These are phyloP conservation scores for Tiaroga cobitis DNA, from an alignment of 2,797 vertebrate species.

Conservation along the genomic window DNA sequence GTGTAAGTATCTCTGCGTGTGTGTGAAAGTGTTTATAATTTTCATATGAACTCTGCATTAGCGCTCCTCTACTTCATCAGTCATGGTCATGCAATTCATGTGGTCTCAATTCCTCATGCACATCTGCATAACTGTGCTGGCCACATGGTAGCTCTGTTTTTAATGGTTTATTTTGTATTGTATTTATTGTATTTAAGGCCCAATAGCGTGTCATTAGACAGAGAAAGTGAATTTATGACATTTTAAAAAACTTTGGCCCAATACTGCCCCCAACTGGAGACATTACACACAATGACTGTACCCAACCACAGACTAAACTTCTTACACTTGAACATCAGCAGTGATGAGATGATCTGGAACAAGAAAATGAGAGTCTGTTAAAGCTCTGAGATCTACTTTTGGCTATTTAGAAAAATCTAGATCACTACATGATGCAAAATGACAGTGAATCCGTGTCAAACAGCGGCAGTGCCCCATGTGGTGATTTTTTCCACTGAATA, in stretches of 20 bases:
- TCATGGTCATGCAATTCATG: not conserved
- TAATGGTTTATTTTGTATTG: slow-evolving; percentile 32
- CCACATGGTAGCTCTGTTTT: slow-evolving; percentile 34
- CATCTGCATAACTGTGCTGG: slow-evolving; percentile 42
- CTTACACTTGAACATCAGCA: not conserved
- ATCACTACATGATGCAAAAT: not conserved
- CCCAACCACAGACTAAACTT: not conserved
- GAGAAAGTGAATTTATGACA: slow-evolving; percentile 19
- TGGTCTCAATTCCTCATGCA: slow-evolving; percentile 47
- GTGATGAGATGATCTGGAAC: not conserved
- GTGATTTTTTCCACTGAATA: not conserved
- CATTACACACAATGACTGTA: slow-evolving; percentile 16
- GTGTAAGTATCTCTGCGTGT: not conserved
- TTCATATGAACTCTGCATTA: not conserved
- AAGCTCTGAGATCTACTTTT: not conserved
- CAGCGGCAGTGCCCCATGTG: not conserved
- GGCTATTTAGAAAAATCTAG: not conserved
- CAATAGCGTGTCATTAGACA: slow-evolving; percentile 42
- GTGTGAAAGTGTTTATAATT: slow-evolving; percentile 15
- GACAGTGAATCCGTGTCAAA: not conserved
- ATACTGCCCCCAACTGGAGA: slow-evolving; percentile 56
- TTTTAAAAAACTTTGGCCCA: slow-evolving; percentile 35
- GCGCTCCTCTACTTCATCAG: not conserved
- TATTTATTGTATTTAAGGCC: slow-evolving; percentile 43
- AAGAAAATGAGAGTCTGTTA: not conserved